Percentiles rank a stretch among this genome's conserved stretches.
These are phyloP conservation scores for Artemia sinica DNA, from an alignment of 2,888 invertebrate species.

Conservation along the genomic window DNA sequence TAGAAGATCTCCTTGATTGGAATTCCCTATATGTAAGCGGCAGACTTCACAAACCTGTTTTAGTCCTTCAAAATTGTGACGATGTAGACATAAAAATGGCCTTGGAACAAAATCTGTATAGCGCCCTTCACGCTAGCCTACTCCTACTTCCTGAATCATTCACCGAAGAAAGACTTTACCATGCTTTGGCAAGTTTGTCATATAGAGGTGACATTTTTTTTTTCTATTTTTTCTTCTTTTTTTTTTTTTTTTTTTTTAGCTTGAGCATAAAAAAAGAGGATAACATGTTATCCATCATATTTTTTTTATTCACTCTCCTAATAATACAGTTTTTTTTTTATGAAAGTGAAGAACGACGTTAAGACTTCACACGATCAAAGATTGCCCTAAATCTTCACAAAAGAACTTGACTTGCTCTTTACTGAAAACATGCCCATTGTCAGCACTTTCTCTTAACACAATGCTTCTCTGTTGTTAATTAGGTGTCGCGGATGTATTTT, in stretches of 20 bases:
- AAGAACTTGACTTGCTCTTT: too few relatives aligned
- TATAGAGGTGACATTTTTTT: conserved; percentile 47
- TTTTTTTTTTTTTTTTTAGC: too few relatives aligned
- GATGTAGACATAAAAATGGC: conserved; percentile 50
- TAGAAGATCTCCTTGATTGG: conserved; percentile 79
- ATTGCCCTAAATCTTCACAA: too few relatives aligned
- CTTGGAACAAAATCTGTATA: conserved; percentile 54
- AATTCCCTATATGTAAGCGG: conserved; percentile 77
- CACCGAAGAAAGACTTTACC: conserved; percentile 66
- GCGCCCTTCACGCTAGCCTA: conserved; percentile 69
- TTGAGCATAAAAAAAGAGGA: too few relatives aligned
- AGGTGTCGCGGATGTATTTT: too few relatives aligned
- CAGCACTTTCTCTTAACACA: too few relatives aligned
- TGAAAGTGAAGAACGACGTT: too few relatives aligned
- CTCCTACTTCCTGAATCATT: conserved; percentile 73
- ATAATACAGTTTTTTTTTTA: background rate
- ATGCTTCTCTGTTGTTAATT: too few relatives aligned
- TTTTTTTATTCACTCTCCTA: conserved; percentile 14
- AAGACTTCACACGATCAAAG: too few relatives aligned
- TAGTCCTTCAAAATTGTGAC: conserved; percentile 41
- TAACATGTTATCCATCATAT: conserved; percentile 16
- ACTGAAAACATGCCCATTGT: too few relatives aligned
- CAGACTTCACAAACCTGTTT: conserved; percentile 86
- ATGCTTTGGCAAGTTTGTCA: conserved; percentile 66
- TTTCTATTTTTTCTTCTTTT: background rate